These are phyloP conservation scores for Merluccius polli DNA, from an alignment of 2,797 vertebrate species.

Conservation along the genomic window DNA sequence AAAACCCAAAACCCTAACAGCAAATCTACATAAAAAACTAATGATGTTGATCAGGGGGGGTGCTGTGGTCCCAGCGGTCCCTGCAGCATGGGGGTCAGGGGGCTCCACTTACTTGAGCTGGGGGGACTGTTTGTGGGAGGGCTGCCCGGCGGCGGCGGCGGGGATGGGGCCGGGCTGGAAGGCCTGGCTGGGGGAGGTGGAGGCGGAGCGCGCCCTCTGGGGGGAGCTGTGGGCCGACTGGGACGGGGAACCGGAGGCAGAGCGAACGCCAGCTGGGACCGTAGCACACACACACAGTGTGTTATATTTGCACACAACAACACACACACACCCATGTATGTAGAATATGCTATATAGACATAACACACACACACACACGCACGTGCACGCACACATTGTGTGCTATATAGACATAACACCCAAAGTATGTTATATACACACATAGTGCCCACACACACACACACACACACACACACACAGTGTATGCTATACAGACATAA, in stretches of 20 bases:
- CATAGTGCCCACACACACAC: background rate
- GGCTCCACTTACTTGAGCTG: conserved; percentile 84
- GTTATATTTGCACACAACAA: too few species aligned
- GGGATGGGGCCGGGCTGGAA: conserved; percentile 81
- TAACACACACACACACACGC: too few species aligned
- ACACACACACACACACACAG: background rate
- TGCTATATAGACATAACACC: too few species aligned
- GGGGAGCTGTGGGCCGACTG: conserved; percentile 90
- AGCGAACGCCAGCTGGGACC: conserved; percentile 80
- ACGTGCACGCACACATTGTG: too few species aligned
- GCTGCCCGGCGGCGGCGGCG: conserved; percentile 60
- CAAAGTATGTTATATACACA: too few species aligned
- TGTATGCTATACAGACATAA: too few species aligned
- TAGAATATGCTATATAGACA: too few species aligned
- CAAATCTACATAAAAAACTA: too few species aligned
- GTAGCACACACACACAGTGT: background rate
- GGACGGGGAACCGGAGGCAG: conserved; percentile 82
- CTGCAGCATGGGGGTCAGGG: background rate
- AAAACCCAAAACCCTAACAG: too few species aligned
- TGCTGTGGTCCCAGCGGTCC: background rate
- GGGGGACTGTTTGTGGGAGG: conserved; percentile 77
- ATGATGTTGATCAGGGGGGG: too few species aligned
- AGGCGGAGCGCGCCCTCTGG: conserved; percentile 82
- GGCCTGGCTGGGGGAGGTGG: conserved; percentile 85
- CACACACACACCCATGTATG: too few species aligned